Evolutionary conservation across 2,797 vertebrate species (phyloP), one percentile per base, ranked within the genome.

Genomic region (Crenuchus spilurus): DNA sequence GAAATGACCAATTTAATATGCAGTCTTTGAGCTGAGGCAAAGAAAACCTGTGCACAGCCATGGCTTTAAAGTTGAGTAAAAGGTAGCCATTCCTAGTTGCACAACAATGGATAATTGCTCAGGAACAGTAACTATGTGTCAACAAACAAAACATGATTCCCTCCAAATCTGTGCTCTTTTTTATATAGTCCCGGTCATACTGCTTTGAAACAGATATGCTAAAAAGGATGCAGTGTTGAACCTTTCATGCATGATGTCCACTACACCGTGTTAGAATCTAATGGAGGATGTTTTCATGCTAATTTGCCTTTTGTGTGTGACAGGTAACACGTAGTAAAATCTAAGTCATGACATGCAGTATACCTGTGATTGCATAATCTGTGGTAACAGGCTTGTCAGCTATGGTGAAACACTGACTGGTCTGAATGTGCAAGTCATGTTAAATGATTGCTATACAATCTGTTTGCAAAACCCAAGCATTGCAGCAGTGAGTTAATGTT

Each of bases 71-170:
- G n/a, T n/a, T n/a, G n/a, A n/a, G n/a, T n/a, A n/a, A n/a, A n/a
- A n/a, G n/a, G n/a, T n/a, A n/a, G n/a, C n/a, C n/a, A n/a, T n/a
- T n/a, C n/a, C n/a, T n/a, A n/a, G n/a, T n/a, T n/a, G n/a, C 18
- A 49, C 22, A 49, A 20, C 2, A 22, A 22, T 6, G 9, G 22
- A 13, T 10, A 54, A 30, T 16, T 13, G 1, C 2, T 33, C 35
- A 61, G 58, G 64, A 62, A 42, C 22, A 67, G 49, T 30, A 63
- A 77, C 42, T 28, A 9, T 1, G 0, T 7, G 3, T 61, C 58
- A 49, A 28, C 74, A 44, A 77, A 37, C 41, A 63, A 46, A 22
- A 44, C 24, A 62, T 48, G 51, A 24, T 48, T n/a, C 8, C 2
- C 7, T 31, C 20, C 33, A 42, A 64, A 30, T 13, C 30, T 44